A percentile compares a stretch with the other conserved stretches of the same genome.
phyloP scores from a whole-genome alignment of 2,113 vertebrate species.

The Axis porcinus region DNA sequence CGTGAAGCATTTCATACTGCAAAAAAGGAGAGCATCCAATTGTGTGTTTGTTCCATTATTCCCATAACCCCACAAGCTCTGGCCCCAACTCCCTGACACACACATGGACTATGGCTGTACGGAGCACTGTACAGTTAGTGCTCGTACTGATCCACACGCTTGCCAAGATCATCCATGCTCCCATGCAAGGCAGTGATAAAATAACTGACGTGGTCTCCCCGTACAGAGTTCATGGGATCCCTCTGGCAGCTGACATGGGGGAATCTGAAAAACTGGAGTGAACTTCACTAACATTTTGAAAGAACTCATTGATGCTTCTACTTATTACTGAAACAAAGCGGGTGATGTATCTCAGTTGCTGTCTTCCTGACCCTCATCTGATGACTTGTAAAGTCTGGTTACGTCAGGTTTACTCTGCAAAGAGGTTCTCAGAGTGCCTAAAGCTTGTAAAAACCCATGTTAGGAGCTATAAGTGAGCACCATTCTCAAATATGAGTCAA shows the following conservation, averaged over 20 bases:
- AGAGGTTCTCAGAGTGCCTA: not conserved
- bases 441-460: not conserved
- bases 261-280: not conserved
- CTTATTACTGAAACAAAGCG: not conserved
- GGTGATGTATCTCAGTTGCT: not conserved
- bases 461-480: not conserved
- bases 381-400: not conserved
- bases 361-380: not conserved
- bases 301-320: not conserved
- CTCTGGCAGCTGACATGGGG: not conserved
- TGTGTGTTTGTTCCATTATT: not conserved
- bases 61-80: not conserved
- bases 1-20: conserved; percentile 98
- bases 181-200: not conserved
- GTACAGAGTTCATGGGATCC: not conserved
- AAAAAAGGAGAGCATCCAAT: not conserved
- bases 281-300: not conserved
- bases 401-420: not conserved
- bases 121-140: rapidly evolving
- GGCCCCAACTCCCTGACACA: not conserved
- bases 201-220: not conserved
- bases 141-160: not conserved
- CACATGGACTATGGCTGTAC: rapidly evolving
- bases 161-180: not conserved
- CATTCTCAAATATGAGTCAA: not conserved